A percentile compares a stretch with the other conserved stretches of the same genome.
phyloP scores from a whole-genome alignment of 2,888 invertebrate species.

The Euplagia quadripunctaria region DNA sequence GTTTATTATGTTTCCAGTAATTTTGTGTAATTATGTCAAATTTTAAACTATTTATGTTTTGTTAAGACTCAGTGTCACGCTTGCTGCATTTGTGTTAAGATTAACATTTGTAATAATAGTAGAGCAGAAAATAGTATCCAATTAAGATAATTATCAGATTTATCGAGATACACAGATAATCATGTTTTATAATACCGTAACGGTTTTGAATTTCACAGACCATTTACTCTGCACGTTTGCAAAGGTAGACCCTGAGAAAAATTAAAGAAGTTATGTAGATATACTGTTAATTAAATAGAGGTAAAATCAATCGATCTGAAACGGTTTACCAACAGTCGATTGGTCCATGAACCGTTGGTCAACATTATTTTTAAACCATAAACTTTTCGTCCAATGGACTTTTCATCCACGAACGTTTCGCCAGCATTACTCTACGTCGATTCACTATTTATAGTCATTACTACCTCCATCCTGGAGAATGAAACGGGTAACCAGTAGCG shows the following conservation, averaged over 20 bases:
- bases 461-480: too few species aligned
- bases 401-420: too few species aligned
- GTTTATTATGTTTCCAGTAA: background rate
- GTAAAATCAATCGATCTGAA: too few species aligned
- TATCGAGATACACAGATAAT: background rate
- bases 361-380: too few species aligned
- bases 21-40: background rate
- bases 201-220: conserved; percentile 28
- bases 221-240: conserved; percentile 20
- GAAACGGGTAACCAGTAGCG: too few species aligned
- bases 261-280: background rate
- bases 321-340: too few species aligned
- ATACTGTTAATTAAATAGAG: background rate
- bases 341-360: too few species aligned
- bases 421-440: too few species aligned
- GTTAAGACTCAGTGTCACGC: background rate
- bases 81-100: background rate
- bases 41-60: background rate
- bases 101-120: conserved; percentile 4
- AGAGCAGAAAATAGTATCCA: conserved; percentile 6
- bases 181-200: conserved; percentile 2
- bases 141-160: conserved; percentile 6
- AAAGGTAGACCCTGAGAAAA: background rate
- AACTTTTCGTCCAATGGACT: too few species aligned
- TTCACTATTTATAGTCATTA: too few species aligned